Conservation (phyloP, 2,888 invertebrate species). For the Rhopalosiphum nymphaeae region DNA sequence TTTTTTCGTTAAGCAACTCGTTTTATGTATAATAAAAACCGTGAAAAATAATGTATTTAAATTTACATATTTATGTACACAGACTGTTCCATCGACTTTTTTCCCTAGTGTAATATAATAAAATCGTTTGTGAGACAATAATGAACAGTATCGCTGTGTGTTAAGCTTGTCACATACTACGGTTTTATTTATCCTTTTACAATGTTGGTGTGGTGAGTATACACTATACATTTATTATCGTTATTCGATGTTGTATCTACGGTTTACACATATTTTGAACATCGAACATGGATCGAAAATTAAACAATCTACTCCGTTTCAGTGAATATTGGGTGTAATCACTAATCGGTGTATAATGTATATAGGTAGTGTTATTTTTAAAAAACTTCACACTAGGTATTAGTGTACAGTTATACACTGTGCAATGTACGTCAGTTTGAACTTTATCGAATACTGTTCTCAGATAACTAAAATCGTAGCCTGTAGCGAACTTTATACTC, state of each 20-base stretch:
- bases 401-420: not conserved
- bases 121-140: not conserved
- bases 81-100: not conserved
- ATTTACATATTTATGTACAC: not conserved
- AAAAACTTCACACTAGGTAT: not conserved
- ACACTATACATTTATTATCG: not conserved
- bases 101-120: not conserved
- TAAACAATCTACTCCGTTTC: not conserved
- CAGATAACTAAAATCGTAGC: not conserved
- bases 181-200: not conserved
- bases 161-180: not conserved
- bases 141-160: not conserved
- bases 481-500: not conserved
- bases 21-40: not conserved
- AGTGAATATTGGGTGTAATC: not conserved
- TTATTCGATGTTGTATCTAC: not conserved
- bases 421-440: not conserved
- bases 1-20: not conserved
- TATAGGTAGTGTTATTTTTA: not conserved
- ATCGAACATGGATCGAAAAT: not conserved
- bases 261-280: not conserved
- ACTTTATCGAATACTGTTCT: not conserved
- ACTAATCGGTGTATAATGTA: no score
- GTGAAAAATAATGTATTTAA: not conserved
- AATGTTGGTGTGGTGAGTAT: not conserved